Evolutionary conservation across 2,113 vertebrate genomes (phyloP), one percentile per base, ranked within the genome.

Genomic region (Aphyosemion australe): DNA sequence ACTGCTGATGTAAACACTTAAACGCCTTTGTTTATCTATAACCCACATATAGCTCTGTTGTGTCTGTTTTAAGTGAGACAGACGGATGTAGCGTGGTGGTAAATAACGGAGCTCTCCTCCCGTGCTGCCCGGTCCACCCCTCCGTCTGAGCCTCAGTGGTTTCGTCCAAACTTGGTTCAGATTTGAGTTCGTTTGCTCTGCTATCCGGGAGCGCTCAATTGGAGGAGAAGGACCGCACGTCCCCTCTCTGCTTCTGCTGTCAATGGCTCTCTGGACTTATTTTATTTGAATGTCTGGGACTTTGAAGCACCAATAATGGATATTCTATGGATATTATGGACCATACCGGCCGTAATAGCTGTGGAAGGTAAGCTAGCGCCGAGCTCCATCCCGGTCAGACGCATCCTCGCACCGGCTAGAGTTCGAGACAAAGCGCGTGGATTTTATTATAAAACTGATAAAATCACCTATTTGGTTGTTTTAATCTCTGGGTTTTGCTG

Each of bases 251-350:
- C 78, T 26, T 69, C 72, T 50, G 76, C 87, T 84, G 80, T 90
- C 87, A 91, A 93, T 94, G 93, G 93, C 92, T 92, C 88, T 90
- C 86, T 65, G 90, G 90, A 91, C 85, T 59, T 76, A 75, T 87
- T 92, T 88, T 69, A 86, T 92, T 83, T 93, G 91, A 94, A 89
- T 92, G 89, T 81, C 90, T 78, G 89, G 89, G 76, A 86, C 75
- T 78, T 78, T 68, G 21, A 87, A 90, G 82, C 87, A 90, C 78
- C 80, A 85, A 87, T 88, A 79, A 94, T 94, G 93, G 93, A 92
- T 92, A 92, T 92, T 91, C 81, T 93, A 78, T 94, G 93, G 92
- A 92, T 94, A 89, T 90, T 94, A 90, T 94, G 92, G 92, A 93
- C 82, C 82, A 74, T 94, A 88, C 91, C 88, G 74, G 87, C 88